A percentile compares a stretch with the other conserved stretches of the same genome.
These are phyloP conservation scores for Charadrius vociferus DNA, from an alignment of 2,113 vertebrate species.

Conservation along the genomic window DNA sequence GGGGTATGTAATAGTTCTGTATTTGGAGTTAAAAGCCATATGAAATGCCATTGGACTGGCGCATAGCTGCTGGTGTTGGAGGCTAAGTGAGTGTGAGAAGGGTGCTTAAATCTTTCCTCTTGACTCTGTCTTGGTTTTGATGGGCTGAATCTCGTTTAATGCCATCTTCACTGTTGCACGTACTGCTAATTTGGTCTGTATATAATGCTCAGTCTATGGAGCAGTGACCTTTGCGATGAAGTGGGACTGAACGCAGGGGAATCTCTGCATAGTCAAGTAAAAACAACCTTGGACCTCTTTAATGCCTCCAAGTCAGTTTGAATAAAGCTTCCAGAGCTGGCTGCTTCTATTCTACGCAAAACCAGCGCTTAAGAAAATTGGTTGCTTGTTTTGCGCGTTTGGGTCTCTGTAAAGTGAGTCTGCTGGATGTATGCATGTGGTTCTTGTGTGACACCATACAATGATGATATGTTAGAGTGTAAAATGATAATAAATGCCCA, in stretches of 20 bases:
- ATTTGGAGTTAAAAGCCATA: background rate
- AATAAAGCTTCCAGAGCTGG: background rate
- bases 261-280: background rate
- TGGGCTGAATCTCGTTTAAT: fast-evolving
- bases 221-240: background rate
- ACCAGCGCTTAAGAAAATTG: background rate
- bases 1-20: background rate
- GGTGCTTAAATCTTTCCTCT: background rate
- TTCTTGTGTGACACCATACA: background rate
- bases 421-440: fast-evolving
- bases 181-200: background rate
- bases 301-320: background rate
- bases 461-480: background rate
- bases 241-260: background rate
- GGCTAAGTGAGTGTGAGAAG: background rate
- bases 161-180: background rate
- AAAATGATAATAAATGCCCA: background rate
- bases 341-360: background rate
- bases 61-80: background rate
- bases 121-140: background rate
- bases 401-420: background rate
- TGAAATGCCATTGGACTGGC: background rate
- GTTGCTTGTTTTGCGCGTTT: background rate
- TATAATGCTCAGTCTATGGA: background rate
- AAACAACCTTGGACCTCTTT: background rate